Conservation (phyloP, 2,888 invertebrate genomes). For the Apantesis nais region DNA sequence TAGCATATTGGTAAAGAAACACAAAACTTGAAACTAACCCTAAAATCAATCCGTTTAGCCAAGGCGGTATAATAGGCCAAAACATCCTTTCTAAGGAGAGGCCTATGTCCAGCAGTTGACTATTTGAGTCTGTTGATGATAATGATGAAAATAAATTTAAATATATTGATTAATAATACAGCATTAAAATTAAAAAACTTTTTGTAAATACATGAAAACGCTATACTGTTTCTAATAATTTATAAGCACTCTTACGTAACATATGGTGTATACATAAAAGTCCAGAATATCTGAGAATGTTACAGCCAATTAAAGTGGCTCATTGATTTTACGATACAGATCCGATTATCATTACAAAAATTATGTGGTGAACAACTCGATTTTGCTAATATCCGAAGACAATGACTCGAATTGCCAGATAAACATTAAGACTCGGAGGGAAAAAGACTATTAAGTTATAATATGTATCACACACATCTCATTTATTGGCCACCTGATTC, state of each 20-base stretch:
- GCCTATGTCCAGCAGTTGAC: no score
- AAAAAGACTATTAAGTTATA: no score
- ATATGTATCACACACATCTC: no score
- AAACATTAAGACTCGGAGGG: neutral
- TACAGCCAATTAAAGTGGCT: neutral
- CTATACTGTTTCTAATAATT: neutral
- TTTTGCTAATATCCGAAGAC: neutral
- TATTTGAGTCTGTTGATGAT: no score
- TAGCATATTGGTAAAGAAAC: no score
- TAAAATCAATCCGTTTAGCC: no score
- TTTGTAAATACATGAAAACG: neutral
- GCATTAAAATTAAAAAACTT: neutral
- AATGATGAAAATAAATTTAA: no score
- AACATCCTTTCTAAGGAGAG: no score
- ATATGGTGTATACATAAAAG: neutral
- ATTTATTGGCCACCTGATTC: no score
- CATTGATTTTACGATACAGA: neutral
- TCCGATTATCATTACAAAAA: neutral
- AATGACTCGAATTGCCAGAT: neutral
- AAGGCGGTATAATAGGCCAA: no score
- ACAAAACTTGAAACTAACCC: no score
- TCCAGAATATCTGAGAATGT: neutral
- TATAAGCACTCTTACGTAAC: neutral
- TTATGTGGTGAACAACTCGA: neutral
- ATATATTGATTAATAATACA: neutral